Conservation (phyloP, 1,140 invertebrate genomes). For the Pectinophora gossypiella region DNA sequence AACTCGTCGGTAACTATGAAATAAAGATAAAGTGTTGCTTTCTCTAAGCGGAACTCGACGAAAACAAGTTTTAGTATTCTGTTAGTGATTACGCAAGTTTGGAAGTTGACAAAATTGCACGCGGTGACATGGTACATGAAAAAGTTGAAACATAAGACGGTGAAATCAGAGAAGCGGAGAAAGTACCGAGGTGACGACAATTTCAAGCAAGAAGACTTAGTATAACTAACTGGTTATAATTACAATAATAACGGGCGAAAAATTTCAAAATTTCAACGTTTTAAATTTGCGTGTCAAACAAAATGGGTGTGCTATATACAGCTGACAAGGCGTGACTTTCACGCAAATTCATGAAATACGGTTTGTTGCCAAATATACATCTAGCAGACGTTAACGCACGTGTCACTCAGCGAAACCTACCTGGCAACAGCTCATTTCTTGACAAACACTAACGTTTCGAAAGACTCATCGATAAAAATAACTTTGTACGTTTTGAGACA, state of each 20-base stretch:
- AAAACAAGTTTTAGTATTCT: slow-evolving; percentile 50
- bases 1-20: slow-evolving; percentile 29
- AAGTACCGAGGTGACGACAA: slow-evolving; percentile 32
- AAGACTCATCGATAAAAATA: slow-evolving; percentile 29
- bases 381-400: slow-evolving; percentile 11
- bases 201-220: background rate
- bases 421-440: slow-evolving; percentile 27
- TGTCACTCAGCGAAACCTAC: slow-evolving; percentile 26
- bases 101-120: slow-evolving; percentile 51
- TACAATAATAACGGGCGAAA: background rate
- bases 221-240: background rate
- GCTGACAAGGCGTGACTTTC: slow-evolving; percentile 21
- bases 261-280: too few species aligned
- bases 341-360: slow-evolving; percentile 19
- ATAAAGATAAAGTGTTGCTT: slow-evolving; percentile 35
- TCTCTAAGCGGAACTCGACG: slow-evolving; percentile 44
- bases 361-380: slow-evolving; percentile 40
- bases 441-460: slow-evolving; percentile 17
- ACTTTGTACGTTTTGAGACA: background rate
- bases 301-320: too few species aligned
- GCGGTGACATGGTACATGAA: slow-evolving; percentile 32
- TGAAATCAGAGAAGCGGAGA: slow-evolving; percentile 36
- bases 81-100: slow-evolving; percentile 49
- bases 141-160: slow-evolving; percentile 35
- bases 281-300: too few species aligned